Evolutionary conservation across 2,797 vertebrate genomes (phyloP).

Genomic region (Bufotes viridis): DNA sequence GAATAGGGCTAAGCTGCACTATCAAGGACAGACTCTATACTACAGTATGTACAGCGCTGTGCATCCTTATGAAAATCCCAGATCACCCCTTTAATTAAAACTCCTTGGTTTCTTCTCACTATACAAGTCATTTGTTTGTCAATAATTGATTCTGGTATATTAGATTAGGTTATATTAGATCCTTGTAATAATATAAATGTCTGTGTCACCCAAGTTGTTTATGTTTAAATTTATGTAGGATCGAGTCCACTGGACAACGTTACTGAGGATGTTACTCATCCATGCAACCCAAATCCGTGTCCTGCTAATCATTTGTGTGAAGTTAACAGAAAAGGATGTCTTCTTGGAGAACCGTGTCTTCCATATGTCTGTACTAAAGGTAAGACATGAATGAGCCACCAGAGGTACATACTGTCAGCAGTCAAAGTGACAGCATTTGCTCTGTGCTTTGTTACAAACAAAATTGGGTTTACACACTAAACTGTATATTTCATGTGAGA

Average conservation of each 20-base stretch:
- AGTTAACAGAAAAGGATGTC: slow-evolving; percentile 93
- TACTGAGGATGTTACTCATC: slow-evolving; percentile 92
- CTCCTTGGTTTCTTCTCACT: background rate
- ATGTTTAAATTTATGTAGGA: slow-evolving; percentile 70
- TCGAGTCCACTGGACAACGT: slow-evolving; percentile 86
- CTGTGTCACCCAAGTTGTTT: background rate
- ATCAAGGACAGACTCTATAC: no score
- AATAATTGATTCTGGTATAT: background rate
- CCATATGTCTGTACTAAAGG: slow-evolving; percentile 90
- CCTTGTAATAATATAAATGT: background rate
- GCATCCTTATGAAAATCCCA: no score
- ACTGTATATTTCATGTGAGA: no score
- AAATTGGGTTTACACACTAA: no score
- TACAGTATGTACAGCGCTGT: no score
- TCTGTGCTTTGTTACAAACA: no score
- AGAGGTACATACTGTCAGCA: no score
- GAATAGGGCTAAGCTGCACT: no score
- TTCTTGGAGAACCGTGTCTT: slow-evolving; percentile 84
- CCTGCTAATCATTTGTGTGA: slow-evolving; percentile 91
- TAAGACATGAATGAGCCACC: slow-evolving; percentile 65
- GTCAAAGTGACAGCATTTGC: no score
- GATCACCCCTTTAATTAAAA: background rate
- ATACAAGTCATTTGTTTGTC: background rate
- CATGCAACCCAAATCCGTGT: slow-evolving; percentile 97
- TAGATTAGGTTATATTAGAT: background rate